Evolutionary conservation across 23 tunicate species (phyloP), one percentile per base, ranked within the genome.

Genomic region (Trididemnum miniatum): DNA sequence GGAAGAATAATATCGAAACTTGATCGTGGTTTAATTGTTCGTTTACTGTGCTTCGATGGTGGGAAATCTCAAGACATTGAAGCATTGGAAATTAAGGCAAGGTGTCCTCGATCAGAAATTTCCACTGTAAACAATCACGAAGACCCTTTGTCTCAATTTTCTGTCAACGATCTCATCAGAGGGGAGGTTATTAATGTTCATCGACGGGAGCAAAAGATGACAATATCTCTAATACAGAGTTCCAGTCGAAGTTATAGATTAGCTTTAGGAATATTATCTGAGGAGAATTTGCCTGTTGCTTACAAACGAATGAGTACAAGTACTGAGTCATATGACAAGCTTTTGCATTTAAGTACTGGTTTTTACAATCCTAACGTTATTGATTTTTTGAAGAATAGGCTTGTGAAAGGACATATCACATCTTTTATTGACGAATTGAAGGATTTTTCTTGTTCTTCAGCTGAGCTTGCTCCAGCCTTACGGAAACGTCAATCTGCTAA

Each of bases 331-430:
- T 88, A 80, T 59, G 89, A 93, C 26, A 67, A 93, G 20, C 35
- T 84, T 23, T 49, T 93, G 63, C 59, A 62, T 15, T 54, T 72
- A 15, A 39, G 74, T 60, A 85, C 87, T 51, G 98, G 93, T 29
- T 93, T 93, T 81, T 78, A 76, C 44, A 93, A 88, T 80, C 93
- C 93, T n/a, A 76, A 80, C 59, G 76, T 72, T 20, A 72, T 88
- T 24, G 82, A 65, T 49, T 88, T 72, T 59, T 74, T 93, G 38
- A 50, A 63, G 34, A 26, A 75, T 2, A 35, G 78, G 34, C 73
- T 93, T 49, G 33, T 76, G 27, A 5, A 31, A 24, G 66, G 72
- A 20, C 31, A 39, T 0, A 28, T 26, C 31, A 33, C 34, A 20
- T 93, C 98, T 15, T 71, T 93, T 0, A 60, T 88, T 28, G 54